Base-by-base conservation (phyloP, 2,888 invertebrate genomes). In the Eilema caniola region DNA sequence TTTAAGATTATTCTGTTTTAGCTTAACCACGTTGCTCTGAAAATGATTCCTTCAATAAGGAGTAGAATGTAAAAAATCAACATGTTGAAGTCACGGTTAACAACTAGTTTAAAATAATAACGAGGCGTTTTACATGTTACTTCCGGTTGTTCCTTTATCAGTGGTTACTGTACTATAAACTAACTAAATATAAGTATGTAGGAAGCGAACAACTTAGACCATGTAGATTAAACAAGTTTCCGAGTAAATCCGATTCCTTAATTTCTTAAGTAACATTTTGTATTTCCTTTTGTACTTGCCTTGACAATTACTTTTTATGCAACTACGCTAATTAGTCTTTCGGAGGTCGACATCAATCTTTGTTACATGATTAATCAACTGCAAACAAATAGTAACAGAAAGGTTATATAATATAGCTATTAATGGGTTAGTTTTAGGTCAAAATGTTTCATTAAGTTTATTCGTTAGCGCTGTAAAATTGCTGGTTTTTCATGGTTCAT, bases 361-460 rank as follows among this genome's bases (percentile, higher is more conserved):
- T 91, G 84, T 90, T 92, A 92, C 91, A 86, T 94, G 93, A 77
- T 83, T 93, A 90, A 89, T 92, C 93, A 94, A 92, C 91, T 93
- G 94, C 86, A 84, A 89, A 89, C 81, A 84, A 84, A 84, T 81
- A 65, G 57, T 68, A 66, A 76, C 71, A 85, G 83, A 86, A 84
- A 88, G 65, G 41, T 76, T 57, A 71, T 64, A 71, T 70, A 62
- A 72, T 75, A 63, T 63, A 72, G 71, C 37, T 64, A 57, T 73
- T 77, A 47, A 70, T 23, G 73, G 69, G 76, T 83, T 79, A 70
- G 47, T 69, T 23, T 41, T 41, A 3, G 41, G 41, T 41, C 12
- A n/a, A 53, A 53, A 53, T 53, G 53, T 53, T 53, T n/a, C n/a
- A n/a, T 10, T 53, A 8, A n/a, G 53, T 53, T 53, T 24, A 8